A percentile compares a stretch with the other conserved stretches of the same genome.
Evolutionary conservation across 2,888 invertebrate genomes (phyloP).

Genomic region (Hyposoter dolosus): DNA sequence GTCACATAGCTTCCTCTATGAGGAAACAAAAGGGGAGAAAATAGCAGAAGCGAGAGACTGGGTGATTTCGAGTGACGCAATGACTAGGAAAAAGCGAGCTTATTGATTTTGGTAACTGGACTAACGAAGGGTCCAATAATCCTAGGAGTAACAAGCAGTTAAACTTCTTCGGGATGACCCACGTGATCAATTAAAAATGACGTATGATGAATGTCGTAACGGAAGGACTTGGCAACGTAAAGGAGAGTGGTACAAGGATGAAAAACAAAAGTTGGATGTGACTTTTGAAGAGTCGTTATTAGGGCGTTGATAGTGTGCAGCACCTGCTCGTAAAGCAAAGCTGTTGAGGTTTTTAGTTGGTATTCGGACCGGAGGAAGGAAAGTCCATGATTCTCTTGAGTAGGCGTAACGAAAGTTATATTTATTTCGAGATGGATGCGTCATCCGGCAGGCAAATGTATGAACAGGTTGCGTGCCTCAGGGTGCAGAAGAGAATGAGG

Average conservation of each 20-base stretch:
- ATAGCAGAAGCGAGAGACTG: background rate
- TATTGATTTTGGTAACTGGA: background rate
- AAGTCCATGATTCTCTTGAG: slow-evolving; percentile 17
- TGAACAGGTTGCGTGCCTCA: slow-evolving; percentile 62
- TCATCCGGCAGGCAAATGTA: slow-evolving; percentile 63
- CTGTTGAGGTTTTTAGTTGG: background rate
- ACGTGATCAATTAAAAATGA: slow-evolving; percentile 23
- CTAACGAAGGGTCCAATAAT: slow-evolving; percentile 2
- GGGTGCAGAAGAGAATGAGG: slow-evolving; percentile 75
- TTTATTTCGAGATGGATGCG: slow-evolving; percentile 47
- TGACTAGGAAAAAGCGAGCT: background rate
- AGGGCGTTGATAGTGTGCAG: background rate
- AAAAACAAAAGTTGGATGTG: background rate
- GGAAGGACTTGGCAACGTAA: background rate
- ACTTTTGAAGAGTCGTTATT: background rate
- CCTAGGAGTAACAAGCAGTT: background rate
- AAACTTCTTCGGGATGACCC: background rate
- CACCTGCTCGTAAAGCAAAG: background rate
- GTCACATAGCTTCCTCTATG: no score
- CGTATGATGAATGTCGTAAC: background rate
- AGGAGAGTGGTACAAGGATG: background rate
- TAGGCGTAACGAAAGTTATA: slow-evolving; percentile 27
- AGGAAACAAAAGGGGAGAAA: background rate
- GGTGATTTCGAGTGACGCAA: background rate
- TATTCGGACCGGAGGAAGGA: background rate